Conservation (phyloP, 1,140 invertebrate species). For the Trypoxylus dichotomus region DNA sequence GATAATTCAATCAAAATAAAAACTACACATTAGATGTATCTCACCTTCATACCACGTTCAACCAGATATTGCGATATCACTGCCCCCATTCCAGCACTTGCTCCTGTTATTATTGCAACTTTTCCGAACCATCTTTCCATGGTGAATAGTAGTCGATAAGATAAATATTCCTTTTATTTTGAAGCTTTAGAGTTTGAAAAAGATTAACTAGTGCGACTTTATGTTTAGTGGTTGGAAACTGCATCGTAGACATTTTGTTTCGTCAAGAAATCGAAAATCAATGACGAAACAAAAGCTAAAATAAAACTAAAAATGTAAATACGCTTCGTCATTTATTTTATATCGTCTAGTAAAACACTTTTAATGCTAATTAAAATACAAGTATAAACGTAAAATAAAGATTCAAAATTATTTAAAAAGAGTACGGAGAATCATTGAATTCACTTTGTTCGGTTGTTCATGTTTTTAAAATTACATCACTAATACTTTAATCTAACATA, state of each 20-base stretch:
- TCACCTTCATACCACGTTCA: slow-evolving; percentile 12
- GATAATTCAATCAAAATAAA: no score
- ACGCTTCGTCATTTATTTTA: background rate
- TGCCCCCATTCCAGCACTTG: slow-evolving; percentile 18
- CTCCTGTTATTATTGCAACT: slow-evolving; percentile 12
- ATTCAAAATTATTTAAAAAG: no score
- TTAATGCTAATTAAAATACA: no score
- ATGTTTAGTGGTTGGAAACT: background rate
- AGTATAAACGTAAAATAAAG: no score
- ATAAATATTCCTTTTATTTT: background rate
- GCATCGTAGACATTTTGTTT: slow-evolving; percentile 20
- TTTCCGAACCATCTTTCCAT: slow-evolving; percentile 21
- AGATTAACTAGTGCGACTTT: background rate
- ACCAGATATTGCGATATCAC: slow-evolving; percentile 9
- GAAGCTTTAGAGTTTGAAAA: background rate
- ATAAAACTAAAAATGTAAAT: background rate
- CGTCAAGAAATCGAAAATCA: slow-evolving; percentile 16
- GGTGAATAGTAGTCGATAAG: background rate
- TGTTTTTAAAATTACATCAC: no score
- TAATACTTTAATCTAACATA: no score
- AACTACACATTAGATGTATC: background rate
- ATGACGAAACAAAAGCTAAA: background rate
- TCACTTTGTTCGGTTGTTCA: no score
- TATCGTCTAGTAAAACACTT: no score
- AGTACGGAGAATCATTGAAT: no score